These are phyloP conservation scores for Rhombomys opimus DNA, from an alignment of 2,113 vertebrate genomes.

Conservation along the genomic window DNA sequence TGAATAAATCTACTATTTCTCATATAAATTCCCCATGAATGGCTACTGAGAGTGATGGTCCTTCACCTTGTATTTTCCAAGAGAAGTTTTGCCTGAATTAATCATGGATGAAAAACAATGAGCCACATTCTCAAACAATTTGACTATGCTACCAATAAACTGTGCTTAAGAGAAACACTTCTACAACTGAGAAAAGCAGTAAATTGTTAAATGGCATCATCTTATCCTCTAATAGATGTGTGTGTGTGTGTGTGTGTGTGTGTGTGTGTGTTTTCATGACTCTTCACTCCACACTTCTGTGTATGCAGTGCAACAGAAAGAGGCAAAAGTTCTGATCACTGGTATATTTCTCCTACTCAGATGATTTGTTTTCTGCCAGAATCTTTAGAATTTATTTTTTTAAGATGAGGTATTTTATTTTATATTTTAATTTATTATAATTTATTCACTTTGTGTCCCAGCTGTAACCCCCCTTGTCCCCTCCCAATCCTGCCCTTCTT, in stretches of 20 bases:
- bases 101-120: no score
- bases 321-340: neutral
- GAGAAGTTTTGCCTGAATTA: neutral
- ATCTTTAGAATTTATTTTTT: neutral
- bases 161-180: neutral
- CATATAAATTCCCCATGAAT: neutral
- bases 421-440: no score
- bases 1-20: neutral
- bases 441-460: no score
- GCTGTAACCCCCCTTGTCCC: no score
- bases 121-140: neutral
- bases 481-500: no score
- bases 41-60: neutral
- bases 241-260: neutral
- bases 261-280: neutral
- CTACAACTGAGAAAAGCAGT: neutral
- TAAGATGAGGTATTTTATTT: no score
- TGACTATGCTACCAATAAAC: neutral
- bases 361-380: neutral
- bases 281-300: accelerated
- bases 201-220: neutral
- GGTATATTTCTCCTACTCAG: neutral
- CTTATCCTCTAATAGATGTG: neutral
- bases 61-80: no score
- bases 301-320: neutral